Evolutionary conservation across 2,888 invertebrate genomes (phyloP), one percentile per base, ranked within the genome.

Genomic region (Hyles lineata): DNA sequence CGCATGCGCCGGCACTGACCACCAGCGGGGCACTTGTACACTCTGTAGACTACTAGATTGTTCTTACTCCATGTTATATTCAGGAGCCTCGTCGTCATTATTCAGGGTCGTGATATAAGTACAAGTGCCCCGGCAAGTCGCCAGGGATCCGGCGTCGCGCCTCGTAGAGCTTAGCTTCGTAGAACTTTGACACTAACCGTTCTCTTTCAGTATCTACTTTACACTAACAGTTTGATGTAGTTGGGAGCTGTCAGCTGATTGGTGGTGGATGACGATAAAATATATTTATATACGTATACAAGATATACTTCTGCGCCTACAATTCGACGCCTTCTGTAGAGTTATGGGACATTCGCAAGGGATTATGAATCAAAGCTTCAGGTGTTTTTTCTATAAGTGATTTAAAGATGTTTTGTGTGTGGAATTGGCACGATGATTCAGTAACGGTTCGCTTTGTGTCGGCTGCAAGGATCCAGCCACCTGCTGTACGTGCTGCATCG

Each of bases 401-500:
- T 11, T 43, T 43, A 43, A 43, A 15, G 2, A 43, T 43, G 15
- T 43, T n/a, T 43, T 43, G 43, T 11, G 11, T 11, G 2, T 43
- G 43, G 11, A 11, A 15, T 43, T 43, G 2, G 3, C 15, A 11
- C 11, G 11, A 43, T 15, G 11, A 11, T 3, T 3, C 11, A 43
- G 43, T 15, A 15, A 43, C 43, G 43, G 35, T 43, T 11, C 43
- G 43, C 43, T 43, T 43, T 43, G 43, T 43, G 43, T 43, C 43
- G 11, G 72, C 72, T 35, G 59, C 50, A 88, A 93, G 94, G 94
- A 88, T 87, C 93, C 17, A 93, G 92, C 70, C 93, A 92, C 23
- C 90, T 94, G 9, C 87, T 95, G 11, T 95, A 93, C 80, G 92
- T 93, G 8, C 86, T 95, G n/a, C 94, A 95, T 81, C 89, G 90